Evolutionary conservation across 2,888 invertebrate species (phyloP), one percentile per base, ranked within the genome.

Genomic region (Leptodirus hochenwartii): DNA sequence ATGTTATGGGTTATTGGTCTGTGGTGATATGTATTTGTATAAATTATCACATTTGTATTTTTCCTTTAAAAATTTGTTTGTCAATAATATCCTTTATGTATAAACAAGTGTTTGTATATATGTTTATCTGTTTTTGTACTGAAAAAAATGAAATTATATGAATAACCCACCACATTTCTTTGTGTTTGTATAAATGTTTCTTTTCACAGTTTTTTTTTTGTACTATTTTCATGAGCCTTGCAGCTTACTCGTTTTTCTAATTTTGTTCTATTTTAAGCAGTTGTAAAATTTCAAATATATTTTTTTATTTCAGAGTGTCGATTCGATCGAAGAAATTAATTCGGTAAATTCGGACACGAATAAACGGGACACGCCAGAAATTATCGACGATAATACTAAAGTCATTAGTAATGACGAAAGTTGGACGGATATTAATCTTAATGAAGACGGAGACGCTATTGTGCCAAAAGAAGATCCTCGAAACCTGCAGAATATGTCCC

Each of bases 401-500:
- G 64, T 63, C 36, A 63, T 69, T 22, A 69, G 68, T 38, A 73
- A 73, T 40, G 87, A 87, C 45, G 87, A 87, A 46, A 84, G 81
- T 27, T 88, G 88, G 88, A 87, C 87, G 2, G 87, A 88, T 47
- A 87, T 88, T 22, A 88, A 87, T 52, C 59, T 88, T 28, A 87
- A 88, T 47, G 87, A 88, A 49, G 87, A 85, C 34, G 68, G 69
- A 2, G 66, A 66, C 35, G 47, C 56, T 13, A 46, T 53, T 25
- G 50, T 52, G 17, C 50, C 58, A 15, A 59, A 61, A 37, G 66
- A 64, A 39, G 63, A 63, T 38, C 53, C 59, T 15, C 51, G 64
- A 36, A 67, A 67, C 39, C 66, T 47, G 47, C 74, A 59, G 46
- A 75, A 58, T 40, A 63, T 63, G 41, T 50, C 59, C 5, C 62